Evolutionary conservation across 2,888 invertebrate species (phyloP).

Genomic region (Helleia helle): DNA sequence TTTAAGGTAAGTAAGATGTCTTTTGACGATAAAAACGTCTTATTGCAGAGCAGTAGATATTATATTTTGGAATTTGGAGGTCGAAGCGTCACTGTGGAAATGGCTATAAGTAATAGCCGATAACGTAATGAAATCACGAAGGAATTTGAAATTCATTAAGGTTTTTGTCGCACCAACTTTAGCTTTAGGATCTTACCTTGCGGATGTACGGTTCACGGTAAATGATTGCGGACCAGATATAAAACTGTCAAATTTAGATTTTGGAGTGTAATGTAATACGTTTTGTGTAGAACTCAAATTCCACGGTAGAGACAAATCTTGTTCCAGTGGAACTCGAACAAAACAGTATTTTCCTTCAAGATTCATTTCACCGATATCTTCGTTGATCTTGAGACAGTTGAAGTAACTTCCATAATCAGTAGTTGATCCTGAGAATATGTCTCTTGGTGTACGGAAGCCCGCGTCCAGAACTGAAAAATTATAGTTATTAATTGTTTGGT

Average conservation of each 20-base stretch:
- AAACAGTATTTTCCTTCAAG: conserved; percentile 43
- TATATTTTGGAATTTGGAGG: no score
- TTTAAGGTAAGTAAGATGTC: no score
- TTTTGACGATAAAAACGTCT: no score
- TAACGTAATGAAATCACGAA: no score
- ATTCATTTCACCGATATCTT: conserved; percentile 17
- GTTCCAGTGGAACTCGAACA: conserved; percentile 27
- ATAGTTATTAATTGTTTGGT: no score
- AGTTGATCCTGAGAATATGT: conserved; percentile 26
- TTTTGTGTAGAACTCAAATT: background rate
- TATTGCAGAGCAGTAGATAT: no score
- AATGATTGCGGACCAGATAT: background rate
- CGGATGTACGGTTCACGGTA: background rate
- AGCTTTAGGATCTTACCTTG: conserved; percentile 5
- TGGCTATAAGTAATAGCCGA: no score
- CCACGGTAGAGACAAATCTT: conserved; percentile 22
- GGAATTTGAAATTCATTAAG: no score
- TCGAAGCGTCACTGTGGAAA: no score
- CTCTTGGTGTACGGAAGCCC: conserved; percentile 32
- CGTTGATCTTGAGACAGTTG: conserved; percentile 31
- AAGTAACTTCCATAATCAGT: conserved; percentile 35
- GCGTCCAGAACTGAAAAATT: conserved; percentile 29
- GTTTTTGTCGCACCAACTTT: no score
- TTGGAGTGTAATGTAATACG: background rate
- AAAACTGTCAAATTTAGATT: background rate